These are phyloP conservation scores for Protodeltote pygarga DNA, from an alignment of 2,888 invertebrate genomes.

Conservation along the genomic window DNA sequence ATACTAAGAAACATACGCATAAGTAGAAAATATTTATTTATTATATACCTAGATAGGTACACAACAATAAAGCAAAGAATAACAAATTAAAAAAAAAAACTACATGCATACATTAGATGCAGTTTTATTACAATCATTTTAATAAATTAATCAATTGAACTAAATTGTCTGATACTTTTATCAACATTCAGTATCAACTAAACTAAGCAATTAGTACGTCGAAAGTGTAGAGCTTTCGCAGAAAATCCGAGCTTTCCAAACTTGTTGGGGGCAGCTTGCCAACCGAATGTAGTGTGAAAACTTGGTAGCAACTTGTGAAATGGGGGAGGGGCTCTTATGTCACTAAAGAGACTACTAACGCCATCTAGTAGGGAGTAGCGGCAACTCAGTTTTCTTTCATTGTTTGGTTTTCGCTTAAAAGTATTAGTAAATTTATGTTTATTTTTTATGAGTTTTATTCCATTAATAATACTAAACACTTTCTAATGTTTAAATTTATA, in stretches of 20 bases:
- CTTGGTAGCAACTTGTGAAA: conserved; percentile 59
- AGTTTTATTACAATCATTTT: neutral
- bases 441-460: too few relatives aligned
- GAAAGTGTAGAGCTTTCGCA: conserved; percentile 61
- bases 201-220: conserved; percentile 62
- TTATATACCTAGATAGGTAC: too few relatives aligned
- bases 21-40: too few relatives aligned
- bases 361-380: conserved; percentile 78
- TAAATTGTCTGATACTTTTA: conserved; percentile 42
- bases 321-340: conserved; percentile 25
- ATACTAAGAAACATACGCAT: too few relatives aligned
- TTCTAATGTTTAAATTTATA: too few relatives aligned
- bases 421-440: too few relatives aligned
- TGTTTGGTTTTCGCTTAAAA: neutral
- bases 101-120: too few relatives aligned
- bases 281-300: conserved; percentile 63
- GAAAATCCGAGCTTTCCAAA: conserved; percentile 65
- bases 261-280: conserved; percentile 65
- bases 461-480: too few relatives aligned
- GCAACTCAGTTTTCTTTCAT: neutral
- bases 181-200: conserved; percentile 36
- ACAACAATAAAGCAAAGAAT: too few relatives aligned
- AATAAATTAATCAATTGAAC: conserved; percentile 14
- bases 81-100: too few relatives aligned
- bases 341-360: conserved; percentile 48